Percentiles rank a stretch among this genome's conserved stretches.
Conservation (phyloP, 1,140 invertebrate genomes). For the Lordiphosa stackelbergi region DNA sequence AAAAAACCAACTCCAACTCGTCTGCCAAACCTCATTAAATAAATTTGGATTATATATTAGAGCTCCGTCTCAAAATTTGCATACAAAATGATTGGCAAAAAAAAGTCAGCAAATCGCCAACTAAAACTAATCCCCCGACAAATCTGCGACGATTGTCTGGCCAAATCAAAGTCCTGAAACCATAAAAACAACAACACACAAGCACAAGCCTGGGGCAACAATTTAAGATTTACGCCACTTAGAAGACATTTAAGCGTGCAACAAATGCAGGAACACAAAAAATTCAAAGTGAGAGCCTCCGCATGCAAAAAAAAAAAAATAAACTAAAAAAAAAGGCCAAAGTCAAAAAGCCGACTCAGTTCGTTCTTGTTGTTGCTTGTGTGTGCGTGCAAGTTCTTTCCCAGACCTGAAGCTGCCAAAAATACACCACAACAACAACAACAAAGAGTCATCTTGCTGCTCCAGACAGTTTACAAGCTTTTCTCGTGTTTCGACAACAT, state of each 20-base stretch:
- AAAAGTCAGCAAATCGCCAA: slow-evolving; percentile 24
- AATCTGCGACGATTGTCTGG: slow-evolving; percentile 47
- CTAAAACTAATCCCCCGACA: slow-evolving; percentile 48
- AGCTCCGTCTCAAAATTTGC: slow-evolving; percentile 21
- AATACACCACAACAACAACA: not conserved
- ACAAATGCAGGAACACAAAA: slow-evolving; percentile 39
- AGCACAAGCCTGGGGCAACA: slow-evolving; percentile 45
- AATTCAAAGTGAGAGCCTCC: slow-evolving; percentile 10
- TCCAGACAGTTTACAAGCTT: slow-evolving; percentile 54
- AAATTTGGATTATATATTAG: slow-evolving; percentile 3
- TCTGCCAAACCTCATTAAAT: slow-evolving; percentile 15
- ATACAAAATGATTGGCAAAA: slow-evolving; percentile 22
- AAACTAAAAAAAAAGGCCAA: slow-evolving; percentile 46
- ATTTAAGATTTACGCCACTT: slow-evolving; percentile 68
- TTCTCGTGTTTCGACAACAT: slow-evolving; percentile 61
- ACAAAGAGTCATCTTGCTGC: slow-evolving; percentile 20
- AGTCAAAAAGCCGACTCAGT: slow-evolving; percentile 12
- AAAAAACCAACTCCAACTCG: not conserved
- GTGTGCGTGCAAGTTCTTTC: slow-evolving; percentile 47
- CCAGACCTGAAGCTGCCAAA: slow-evolving; percentile 25
- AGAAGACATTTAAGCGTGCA: slow-evolving; percentile 64
- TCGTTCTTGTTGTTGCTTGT: slow-evolving; percentile 21
- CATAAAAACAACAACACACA: slow-evolving; percentile 25
- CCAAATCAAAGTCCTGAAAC: slow-evolving; percentile 49
- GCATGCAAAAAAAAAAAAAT: slow-evolving; percentile 38